Conservation (phyloP, 2,888 invertebrate species). For the Chrysolina haemoptera region DNA sequence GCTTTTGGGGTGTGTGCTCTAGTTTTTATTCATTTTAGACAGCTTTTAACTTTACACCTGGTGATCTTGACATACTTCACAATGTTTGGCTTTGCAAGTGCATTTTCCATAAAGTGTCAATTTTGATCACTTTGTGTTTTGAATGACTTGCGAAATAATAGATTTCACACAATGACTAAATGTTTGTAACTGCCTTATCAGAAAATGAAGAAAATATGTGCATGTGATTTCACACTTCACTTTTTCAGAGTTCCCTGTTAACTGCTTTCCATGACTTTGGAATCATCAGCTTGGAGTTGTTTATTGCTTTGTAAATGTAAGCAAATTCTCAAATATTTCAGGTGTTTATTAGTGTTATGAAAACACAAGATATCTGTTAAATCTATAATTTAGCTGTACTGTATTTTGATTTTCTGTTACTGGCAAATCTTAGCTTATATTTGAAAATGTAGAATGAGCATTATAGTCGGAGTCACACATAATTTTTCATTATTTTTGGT, state of each 20-base stretch:
- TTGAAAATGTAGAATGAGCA: conserved; percentile 26
- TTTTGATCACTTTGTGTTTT: conserved; percentile 15
- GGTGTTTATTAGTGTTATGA: conserved; percentile 23
- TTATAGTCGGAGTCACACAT: conserved; percentile 15
- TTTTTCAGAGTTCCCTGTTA: conserved; percentile 36
- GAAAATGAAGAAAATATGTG: conserved; percentile 32
- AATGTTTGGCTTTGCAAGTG: conserved; percentile 14
- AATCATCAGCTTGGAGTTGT: conserved; percentile 43
- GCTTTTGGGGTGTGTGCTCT: conserved; percentile 63
- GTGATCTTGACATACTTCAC: conserved; percentile 31
- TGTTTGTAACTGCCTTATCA: conserved; percentile 37
- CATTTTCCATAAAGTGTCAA: neutral
- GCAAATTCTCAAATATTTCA: conserved; percentile 18
- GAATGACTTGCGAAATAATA: conserved; percentile 23
- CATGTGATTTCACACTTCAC: conserved; percentile 46
- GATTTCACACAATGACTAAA: conserved; percentile 23
- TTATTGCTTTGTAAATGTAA: conserved; percentile 42
- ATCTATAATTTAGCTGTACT: conserved; percentile 10
- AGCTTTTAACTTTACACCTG: conserved; percentile 47
- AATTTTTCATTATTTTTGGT: conserved; percentile 1
- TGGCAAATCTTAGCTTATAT: conserved; percentile 22
- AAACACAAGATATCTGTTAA: neutral
- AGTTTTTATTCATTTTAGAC: conserved; percentile 53
- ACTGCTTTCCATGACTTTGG: conserved; percentile 42
- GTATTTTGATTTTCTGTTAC: conserved; percentile 26